These are phyloP conservation scores for Macrosoma leucophasiata DNA, from an alignment of 2,888 invertebrate genomes.

Conservation along the genomic window DNA sequence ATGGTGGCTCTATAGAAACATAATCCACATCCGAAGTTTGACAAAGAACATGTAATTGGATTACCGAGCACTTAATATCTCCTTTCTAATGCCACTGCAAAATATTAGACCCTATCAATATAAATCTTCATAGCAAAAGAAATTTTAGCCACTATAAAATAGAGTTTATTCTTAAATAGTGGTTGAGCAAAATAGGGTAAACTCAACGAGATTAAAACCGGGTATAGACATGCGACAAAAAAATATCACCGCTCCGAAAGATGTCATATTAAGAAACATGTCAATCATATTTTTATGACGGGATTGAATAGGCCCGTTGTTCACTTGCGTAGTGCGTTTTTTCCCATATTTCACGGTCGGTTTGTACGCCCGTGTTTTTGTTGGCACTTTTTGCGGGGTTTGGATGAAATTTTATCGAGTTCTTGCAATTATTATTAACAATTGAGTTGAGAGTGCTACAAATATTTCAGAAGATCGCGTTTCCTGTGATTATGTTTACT, in stretches of 20 bases:
- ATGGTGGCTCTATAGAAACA: slow-evolving; percentile 65
- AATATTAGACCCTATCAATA: slow-evolving; percentile 37
- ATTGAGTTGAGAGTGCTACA: slow-evolving; percentile 44
- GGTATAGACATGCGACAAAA: slow-evolving; percentile 63
- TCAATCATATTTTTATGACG: slow-evolving; percentile 75
- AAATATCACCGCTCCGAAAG: slow-evolving; percentile 72
- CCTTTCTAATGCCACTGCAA: slow-evolving; percentile 50
- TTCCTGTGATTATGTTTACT: too few species aligned
- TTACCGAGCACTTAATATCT: slow-evolving; percentile 71
- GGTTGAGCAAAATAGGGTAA: too few species aligned
- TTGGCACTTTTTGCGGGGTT: slow-evolving; percentile 35
- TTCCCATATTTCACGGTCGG: slow-evolving; percentile 67
- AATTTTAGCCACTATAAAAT: too few species aligned
- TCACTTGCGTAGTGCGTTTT: slow-evolving; percentile 65
- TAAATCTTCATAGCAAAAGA: too few species aligned
- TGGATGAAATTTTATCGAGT: slow-evolving; percentile 31
- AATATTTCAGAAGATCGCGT: slow-evolving; percentile 40
- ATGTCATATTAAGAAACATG: slow-evolving; percentile 76
- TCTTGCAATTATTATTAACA: slow-evolving; percentile 41
- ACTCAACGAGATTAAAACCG: too few species aligned
- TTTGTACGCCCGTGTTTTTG: slow-evolving; percentile 52
- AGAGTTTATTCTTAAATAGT: too few species aligned
- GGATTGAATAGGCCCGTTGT: slow-evolving; percentile 61
- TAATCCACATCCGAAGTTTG: slow-evolving; percentile 71
- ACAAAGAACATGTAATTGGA: slow-evolving; percentile 72